Evolutionary conservation across 64 coral and sea anemone species (phyloP).

Genomic region (Montipora sp.): DNA sequence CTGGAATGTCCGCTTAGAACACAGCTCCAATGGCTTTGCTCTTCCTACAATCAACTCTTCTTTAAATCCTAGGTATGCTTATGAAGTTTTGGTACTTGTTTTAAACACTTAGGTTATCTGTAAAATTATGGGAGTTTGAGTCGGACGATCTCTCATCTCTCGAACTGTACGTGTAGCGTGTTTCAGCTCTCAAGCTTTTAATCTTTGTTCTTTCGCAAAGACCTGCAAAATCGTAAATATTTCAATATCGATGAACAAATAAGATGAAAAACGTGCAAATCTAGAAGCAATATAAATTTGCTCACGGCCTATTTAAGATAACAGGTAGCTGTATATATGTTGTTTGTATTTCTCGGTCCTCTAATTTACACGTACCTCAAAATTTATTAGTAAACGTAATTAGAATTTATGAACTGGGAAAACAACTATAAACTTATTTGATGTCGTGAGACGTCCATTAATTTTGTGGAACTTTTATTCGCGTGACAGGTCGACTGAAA

Average conservation of each 20-base stretch:
- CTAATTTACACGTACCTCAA: too few species aligned
- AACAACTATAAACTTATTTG: too few species aligned
- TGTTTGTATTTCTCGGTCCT: too few species aligned
- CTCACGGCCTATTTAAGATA: too few species aligned
- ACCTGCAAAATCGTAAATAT: neutral
- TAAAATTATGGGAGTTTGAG: neutral
- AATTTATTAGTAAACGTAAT: too few species aligned
- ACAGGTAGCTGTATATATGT: too few species aligned
- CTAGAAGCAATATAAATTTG: neutral
- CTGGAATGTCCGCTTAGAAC: neutral
- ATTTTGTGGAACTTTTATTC: neutral
- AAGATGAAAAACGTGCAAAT: neutral
- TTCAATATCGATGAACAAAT: neutral
- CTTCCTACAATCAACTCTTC: neutral
- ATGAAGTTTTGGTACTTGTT: neutral
- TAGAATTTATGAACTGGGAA: too few species aligned
- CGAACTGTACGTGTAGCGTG: neutral
- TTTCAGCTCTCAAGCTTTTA: neutral
- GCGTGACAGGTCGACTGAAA: neutral
- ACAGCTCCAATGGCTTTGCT: neutral
- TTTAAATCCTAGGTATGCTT: conserved; percentile 2
- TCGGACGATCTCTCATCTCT: too few species aligned
- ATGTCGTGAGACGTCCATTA: too few species aligned
- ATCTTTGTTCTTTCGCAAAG: neutral
- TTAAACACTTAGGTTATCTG: too few species aligned